A percentile compares a stretch with the other conserved stretches of the same genome.
Conservation (phyloP, 2,113 vertebrate species). For the Pelmatolapia mariae region DNA sequence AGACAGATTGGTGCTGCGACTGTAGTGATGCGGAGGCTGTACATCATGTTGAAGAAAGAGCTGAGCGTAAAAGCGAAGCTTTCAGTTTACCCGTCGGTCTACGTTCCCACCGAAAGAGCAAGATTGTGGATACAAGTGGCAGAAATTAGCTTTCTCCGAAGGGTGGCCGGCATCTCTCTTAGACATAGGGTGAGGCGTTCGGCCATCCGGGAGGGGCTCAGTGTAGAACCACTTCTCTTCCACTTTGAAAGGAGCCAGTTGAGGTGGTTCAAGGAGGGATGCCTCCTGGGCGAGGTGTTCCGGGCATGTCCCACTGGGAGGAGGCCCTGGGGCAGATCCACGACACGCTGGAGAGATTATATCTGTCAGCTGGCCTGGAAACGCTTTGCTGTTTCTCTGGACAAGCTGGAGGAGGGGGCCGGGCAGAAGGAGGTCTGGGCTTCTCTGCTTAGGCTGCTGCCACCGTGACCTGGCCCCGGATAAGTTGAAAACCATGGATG, state of each 20-base stretch:
- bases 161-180: neutral
- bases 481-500: neutral
- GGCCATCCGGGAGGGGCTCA: neutral
- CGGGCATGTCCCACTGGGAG: neutral
- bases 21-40: neutral
- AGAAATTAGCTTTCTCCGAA: neutral
- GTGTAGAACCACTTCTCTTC: neutral
- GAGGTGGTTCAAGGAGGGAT: neutral
- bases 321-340: neutral
- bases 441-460: neutral
- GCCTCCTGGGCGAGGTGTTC: fast-evolving
- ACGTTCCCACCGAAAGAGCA: neutral
- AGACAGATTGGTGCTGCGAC: neutral
- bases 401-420: neutral
- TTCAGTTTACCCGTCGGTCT: neutral
- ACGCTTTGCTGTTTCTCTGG: neutral
- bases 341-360: neutral
- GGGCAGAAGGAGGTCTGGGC: neutral
- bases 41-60: neutral
- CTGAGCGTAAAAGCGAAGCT: neutral
- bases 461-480: neutral
- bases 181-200: neutral
- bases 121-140: neutral
- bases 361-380: neutral
- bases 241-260: neutral